phyloP scores from a whole-genome alignment of 2,113 vertebrate genomes.

The Ictalurus furcatus region DNA sequence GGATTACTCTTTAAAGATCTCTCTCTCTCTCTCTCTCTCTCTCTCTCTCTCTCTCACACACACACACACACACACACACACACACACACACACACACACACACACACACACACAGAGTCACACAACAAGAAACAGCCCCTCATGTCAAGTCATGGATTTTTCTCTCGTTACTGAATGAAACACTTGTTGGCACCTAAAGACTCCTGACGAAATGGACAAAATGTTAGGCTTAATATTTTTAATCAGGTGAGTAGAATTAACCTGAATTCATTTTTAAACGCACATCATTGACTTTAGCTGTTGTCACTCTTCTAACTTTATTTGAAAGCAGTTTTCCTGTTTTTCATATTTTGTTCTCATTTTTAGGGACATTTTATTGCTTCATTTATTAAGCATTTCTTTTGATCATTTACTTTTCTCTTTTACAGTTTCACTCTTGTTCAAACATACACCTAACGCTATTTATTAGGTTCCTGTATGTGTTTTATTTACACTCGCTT shows the following conservation, averaged over 20 bases:
- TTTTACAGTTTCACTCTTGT: background rate
- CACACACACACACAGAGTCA: conserved; percentile 20
- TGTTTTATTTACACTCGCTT: background rate
- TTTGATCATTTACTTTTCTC: background rate
- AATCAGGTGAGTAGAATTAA: conserved; percentile 32
- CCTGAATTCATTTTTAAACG: background rate
- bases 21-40: no score
- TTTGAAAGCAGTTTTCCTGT: no score
- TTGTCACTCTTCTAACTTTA: background rate
- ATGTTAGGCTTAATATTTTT: conserved; percentile 27
- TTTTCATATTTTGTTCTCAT: background rate
- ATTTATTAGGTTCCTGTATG: background rate
- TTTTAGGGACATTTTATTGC: background rate
- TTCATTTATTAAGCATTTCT: background rate
- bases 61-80: conserved; percentile 27
- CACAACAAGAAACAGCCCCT: background rate
- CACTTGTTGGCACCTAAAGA: background rate
- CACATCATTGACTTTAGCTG: background rate
- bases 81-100: conserved; percentile 29
- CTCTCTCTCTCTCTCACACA: background rate
- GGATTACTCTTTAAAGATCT: conserved; percentile 61
- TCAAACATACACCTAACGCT: background rate
- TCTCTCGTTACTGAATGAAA: background rate
- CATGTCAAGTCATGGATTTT: background rate
- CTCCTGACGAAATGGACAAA: conserved; percentile 24